Percentiles rank a stretch among this genome's conserved stretches.
Evolutionary conservation across 2,888 invertebrate species (phyloP).

Genomic region (Cephalotes varians): DNA sequence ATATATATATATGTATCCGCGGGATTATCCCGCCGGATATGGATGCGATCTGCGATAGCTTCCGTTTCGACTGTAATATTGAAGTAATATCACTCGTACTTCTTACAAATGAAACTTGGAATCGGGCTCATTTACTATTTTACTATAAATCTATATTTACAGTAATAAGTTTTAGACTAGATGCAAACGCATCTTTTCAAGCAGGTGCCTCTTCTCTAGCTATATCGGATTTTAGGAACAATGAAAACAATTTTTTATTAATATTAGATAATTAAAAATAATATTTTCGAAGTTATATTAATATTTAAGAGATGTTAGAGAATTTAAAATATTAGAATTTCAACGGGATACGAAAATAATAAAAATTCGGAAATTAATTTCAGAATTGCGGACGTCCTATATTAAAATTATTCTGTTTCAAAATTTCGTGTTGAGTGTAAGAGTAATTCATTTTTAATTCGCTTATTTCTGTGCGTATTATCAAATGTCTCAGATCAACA

Average conservation of each 20-base stretch:
- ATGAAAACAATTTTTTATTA: not conserved
- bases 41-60: constrained; percentile 2
- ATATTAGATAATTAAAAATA: not conserved
- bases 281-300: not conserved
- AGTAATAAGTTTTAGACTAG: not conserved
- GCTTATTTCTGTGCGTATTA: not conserved
- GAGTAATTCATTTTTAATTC: not conserved
- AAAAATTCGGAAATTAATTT: not conserved
- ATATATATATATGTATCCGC: constrained; percentile 27
- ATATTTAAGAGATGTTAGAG: not conserved
- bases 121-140: too few species aligned
- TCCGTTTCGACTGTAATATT: constrained; percentile 37
- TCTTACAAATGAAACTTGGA: constrained; percentile 2
- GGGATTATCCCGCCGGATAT: constrained; percentile 41
- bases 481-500: not conserved
- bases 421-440: not conserved
- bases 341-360: not conserved
- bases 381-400: not conserved
- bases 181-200: not conserved
- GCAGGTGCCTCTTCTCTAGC: not conserved
- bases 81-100: constrained; percentile 1
- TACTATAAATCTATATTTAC: not conserved
- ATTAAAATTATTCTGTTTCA: not conserved
- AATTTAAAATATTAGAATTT: not conserved
- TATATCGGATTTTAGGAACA: not conserved